These are phyloP conservation scores for Antrozous pallidus DNA, from an alignment of 2,797 vertebrate genomes.

Conservation along the genomic window DNA sequence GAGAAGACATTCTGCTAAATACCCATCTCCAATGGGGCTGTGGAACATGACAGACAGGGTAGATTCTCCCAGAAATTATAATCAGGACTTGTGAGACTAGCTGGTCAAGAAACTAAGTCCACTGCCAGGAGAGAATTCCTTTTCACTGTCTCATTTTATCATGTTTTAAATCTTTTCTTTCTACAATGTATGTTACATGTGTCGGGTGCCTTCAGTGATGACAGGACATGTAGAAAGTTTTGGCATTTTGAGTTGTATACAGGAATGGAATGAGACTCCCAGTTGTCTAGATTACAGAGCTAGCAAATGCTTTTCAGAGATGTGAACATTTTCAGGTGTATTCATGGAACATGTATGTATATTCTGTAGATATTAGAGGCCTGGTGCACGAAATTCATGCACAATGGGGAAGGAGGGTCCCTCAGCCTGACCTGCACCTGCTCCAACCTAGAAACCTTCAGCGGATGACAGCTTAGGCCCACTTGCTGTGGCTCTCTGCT, in stretches of 20 bases:
- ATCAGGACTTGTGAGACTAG: neutral
- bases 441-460: no score
- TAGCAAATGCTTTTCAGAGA: neutral
- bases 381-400: no score
- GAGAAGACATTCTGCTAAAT: neutral
- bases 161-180: neutral
- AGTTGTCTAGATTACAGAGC: neutral
- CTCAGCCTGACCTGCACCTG: no score
- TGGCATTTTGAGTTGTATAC: neutral
- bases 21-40: accelerated
- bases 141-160: neutral
- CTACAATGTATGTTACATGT: neutral
- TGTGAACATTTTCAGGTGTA: neutral
- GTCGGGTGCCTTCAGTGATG: neutral
- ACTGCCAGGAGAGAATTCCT: neutral
- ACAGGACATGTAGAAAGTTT: neutral
- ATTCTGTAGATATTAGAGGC: neutral
- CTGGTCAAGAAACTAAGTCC: neutral
- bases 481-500: no score
- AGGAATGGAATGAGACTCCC: neutral
- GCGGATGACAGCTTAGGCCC: no score
- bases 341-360: neutral
- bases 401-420: no score
- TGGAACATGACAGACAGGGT: neutral
- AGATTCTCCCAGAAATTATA: neutral